phyloP scores from a whole-genome alignment of 2,797 vertebrate genomes.

The Anomalospiza imberbis region DNA sequence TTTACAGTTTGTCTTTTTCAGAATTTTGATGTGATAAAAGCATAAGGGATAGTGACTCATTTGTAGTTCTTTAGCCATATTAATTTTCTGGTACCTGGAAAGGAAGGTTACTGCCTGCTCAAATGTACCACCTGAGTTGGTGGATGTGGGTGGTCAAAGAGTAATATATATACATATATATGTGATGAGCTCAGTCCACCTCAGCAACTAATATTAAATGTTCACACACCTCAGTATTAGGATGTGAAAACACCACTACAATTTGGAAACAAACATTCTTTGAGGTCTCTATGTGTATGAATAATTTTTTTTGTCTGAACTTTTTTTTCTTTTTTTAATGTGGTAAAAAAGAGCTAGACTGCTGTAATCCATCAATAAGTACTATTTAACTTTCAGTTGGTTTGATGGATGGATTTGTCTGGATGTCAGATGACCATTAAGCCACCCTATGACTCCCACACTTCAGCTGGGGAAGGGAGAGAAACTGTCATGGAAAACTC shows the following conservation, averaged over 20 bases:
- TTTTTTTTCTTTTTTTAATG: no score
- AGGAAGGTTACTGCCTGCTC: not conserved
- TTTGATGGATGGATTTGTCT: not conserved
- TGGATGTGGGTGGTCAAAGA: not conserved
- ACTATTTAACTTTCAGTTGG: not conserved
- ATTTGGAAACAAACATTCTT: not conserved
- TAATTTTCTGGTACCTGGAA: not conserved
- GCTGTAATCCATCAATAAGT: not conserved
- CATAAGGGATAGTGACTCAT: not conserved
- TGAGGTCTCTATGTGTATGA: not conserved
- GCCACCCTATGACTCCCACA: rapidly evolving
- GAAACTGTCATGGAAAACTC: not conserved
- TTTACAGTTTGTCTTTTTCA: not conserved
- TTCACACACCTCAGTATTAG: not conserved
- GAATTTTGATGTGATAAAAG: not conserved
- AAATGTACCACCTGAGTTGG: not conserved
- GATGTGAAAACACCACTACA: not conserved
- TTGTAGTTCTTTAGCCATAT: not conserved
- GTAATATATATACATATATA: not conserved
- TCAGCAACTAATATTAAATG: not conserved
- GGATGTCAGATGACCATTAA: not conserved
- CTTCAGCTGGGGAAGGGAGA: not conserved
- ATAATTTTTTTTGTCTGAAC: not conserved
- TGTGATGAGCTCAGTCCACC: not conserved
- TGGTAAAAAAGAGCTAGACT: not conserved